Percentiles rank a stretch among this genome's conserved stretches.
Evolutionary conservation across 2,797 vertebrate species (phyloP).

Genomic region (Cryptoblepharus egeriae): DNA sequence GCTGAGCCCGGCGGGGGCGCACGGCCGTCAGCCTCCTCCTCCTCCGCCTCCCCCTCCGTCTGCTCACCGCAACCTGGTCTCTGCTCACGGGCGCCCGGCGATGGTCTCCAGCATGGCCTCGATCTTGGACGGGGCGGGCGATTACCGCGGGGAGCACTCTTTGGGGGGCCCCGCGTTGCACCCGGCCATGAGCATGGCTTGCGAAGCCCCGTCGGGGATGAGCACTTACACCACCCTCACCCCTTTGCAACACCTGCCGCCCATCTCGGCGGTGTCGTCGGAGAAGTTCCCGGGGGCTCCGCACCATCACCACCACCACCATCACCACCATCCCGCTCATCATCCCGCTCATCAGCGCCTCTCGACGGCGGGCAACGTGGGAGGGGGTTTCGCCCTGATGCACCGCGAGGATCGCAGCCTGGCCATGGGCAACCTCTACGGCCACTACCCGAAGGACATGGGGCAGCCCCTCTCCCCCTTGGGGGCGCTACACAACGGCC

Average conservation of each 20-base stretch:
- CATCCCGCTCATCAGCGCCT: too few species aligned
- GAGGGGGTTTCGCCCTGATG: conserved; percentile 95
- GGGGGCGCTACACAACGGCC: conserved; percentile 89
- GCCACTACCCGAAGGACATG: conserved; percentile 96
- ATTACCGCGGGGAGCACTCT: conserved; percentile 84
- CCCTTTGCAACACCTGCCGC: conserved; percentile 95
- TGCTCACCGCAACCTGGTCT: conserved; percentile 89
- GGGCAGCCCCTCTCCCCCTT: conserved; percentile 91
- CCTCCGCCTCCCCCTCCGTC: not conserved
- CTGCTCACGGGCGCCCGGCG: conserved; percentile 88
- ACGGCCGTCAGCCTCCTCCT: conserved; percentile 83
- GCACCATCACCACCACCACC: conserved; percentile 89
- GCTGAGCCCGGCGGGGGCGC: conserved; percentile 83
- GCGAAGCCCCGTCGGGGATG: conserved; percentile 90
- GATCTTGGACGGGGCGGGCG: conserved; percentile 91
- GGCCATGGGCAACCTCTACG: conserved; percentile 93
- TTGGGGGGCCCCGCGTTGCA: conserved; percentile 86
- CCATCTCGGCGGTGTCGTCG: conserved; percentile 93
- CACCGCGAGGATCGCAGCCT: conserved; percentile 89
- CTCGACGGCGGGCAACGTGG: conserved; percentile 89
- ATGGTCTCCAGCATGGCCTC: conserved; percentile 97
- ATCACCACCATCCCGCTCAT: conserved; percentile 91
- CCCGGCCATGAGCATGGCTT: conserved; percentile 96
- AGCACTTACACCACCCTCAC: conserved; percentile 95
- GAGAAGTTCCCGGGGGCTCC: conserved; percentile 90